A percentile compares a stretch with the other conserved stretches of the same genome.
Conservation (phyloP, 2,113 vertebrate species). For the Apodemus speciosus region DNA sequence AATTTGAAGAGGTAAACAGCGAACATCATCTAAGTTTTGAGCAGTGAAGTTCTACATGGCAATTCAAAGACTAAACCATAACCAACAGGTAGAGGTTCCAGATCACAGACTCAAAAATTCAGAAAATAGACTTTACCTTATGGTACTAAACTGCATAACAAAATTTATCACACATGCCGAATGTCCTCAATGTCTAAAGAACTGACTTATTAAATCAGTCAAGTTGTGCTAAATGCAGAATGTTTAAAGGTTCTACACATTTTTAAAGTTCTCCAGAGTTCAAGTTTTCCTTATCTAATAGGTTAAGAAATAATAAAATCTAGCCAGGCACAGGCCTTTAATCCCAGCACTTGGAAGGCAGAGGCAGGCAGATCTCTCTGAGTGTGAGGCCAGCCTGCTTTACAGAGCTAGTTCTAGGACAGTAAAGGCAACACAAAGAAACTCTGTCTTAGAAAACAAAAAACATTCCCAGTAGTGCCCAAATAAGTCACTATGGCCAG, state of each 20-base stretch:
- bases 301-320: not conserved
- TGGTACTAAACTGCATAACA: not conserved
- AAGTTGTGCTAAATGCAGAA: constrained; percentile 26
- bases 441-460: not conserved
- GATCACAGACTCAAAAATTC: not conserved
- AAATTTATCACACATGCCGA: not conserved
- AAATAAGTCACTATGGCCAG: not conserved
- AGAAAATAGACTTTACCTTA: not conserved
- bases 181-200: not conserved
- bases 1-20: constrained; percentile 9
- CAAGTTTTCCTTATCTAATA: not conserved
- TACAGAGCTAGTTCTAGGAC: not conserved
- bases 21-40: constrained; percentile 32
- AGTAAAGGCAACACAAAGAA: not conserved
- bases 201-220: constrained; percentile 22
- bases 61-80: constrained; percentile 35
- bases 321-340: not conserved
- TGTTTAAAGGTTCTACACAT: constrained; percentile 36
- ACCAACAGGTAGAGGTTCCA: not conserved
- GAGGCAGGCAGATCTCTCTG: not conserved
- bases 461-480: not conserved
- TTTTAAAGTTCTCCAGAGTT: constrained; percentile 37
- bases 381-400: not conserved
- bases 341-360: not conserved
- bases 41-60: not conserved